Evolutionary conservation across 2,113 vertebrate genomes (phyloP).

Genomic region (Phaetusa simplex): DNA sequence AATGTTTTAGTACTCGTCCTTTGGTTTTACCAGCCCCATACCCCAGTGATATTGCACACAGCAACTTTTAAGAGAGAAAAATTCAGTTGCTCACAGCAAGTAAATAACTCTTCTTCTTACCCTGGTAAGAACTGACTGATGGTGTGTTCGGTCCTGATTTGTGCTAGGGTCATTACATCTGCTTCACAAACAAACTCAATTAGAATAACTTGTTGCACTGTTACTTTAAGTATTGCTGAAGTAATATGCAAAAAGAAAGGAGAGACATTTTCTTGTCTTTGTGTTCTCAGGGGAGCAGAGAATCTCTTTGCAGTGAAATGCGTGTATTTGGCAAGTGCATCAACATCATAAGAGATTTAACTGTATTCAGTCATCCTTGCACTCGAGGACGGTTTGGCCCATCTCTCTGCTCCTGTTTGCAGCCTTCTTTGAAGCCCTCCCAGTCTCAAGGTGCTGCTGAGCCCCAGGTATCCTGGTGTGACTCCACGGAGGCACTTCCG

Average conservation of each 20-base stretch:
- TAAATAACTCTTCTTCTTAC: background rate
- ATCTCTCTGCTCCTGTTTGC: background rate
- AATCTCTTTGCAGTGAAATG: background rate
- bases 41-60: background rate
- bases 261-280: background rate
- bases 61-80: background rate
- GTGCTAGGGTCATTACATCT: background rate
- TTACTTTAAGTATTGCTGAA: background rate
- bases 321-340: background rate
- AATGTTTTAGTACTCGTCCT: background rate
- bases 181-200: background rate
- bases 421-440: background rate
- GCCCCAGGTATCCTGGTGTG: background rate
- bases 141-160: background rate
- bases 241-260: background rate
- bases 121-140: background rate
- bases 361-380: background rate
- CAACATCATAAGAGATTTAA: background rate
- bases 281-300: background rate
- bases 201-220: background rate
- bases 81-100: background rate
- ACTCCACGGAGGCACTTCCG: background rate
- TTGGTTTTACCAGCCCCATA: background rate
- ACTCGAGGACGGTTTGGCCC: background rate
- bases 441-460: background rate